phyloP scores from a whole-genome alignment of 2,797 vertebrate genomes.

The Anguilla marmorata region DNA sequence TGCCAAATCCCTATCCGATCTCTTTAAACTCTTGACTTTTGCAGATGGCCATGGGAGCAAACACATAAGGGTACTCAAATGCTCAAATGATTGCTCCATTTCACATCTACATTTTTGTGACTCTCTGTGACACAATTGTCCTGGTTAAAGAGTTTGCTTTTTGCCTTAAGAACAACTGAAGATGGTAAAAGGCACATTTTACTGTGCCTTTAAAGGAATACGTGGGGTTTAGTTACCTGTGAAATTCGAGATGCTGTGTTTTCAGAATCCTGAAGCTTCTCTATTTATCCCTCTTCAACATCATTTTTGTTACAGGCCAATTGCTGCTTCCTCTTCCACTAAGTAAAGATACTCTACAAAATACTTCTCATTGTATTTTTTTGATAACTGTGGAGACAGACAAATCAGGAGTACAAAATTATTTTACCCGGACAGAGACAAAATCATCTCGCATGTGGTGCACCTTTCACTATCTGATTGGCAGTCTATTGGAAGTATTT shows the following conservation, averaged over 20 bases:
- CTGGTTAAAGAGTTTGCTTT: not conserved
- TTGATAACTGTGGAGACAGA: too few relatives aligned
- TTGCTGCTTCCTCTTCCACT: too few relatives aligned
- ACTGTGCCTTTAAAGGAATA: too few relatives aligned
- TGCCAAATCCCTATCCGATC: not conserved
- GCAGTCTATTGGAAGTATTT: too few relatives aligned
- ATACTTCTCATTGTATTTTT: too few relatives aligned
- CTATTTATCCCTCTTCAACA: not conserved
- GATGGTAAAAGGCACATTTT: not conserved
- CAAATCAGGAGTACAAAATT: too few relatives aligned
- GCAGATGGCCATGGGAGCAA: not conserved
- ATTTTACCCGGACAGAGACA: too few relatives aligned
- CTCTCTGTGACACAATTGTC: not conserved
- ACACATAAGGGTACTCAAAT: not conserved
- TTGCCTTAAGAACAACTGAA: not conserved
- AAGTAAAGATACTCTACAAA: too few relatives aligned
- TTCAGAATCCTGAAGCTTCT: not conserved
- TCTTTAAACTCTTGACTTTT: not conserved
- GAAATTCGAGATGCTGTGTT: not conserved
- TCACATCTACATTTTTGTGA: not conserved
- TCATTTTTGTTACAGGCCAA: too few relatives aligned
- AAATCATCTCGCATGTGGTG: too few relatives aligned
- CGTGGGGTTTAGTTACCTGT: too few relatives aligned
- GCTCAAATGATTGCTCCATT: not conserved
- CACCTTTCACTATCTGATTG: too few relatives aligned